A percentile compares a stretch with the other conserved stretches of the same genome.
These are phyloP conservation scores for Meghimatium bilineatum DNA, from an alignment of 2,888 invertebrate genomes.

Conservation along the genomic window DNA sequence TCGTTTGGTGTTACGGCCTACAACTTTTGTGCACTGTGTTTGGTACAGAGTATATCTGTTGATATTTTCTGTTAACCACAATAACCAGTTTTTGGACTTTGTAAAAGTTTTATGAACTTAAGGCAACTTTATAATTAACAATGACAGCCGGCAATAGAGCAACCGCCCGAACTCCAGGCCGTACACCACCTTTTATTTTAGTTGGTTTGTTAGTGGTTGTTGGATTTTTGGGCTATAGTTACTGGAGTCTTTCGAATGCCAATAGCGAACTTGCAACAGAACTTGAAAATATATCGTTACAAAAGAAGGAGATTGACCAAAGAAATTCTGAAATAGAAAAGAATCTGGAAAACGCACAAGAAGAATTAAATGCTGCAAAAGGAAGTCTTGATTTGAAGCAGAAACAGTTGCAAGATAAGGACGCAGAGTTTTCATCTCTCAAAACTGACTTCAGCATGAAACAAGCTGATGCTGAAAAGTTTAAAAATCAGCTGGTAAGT, in stretches of 20 bases:
- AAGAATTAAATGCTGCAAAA: background rate
- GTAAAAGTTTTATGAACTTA: background rate
- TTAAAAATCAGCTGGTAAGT: constrained; percentile 17
- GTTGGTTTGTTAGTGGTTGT: constrained; percentile 8
- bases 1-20: background rate
- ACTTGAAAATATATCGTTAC: background rate
- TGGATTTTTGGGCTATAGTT: constrained; percentile 16
- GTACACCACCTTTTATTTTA: constrained; percentile 34
- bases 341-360: constrained; percentile 1
- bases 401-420: constrained; percentile 21
- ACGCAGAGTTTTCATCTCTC: background rate
- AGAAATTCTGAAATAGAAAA: constrained; percentile 16
- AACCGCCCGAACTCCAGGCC: constrained; percentile 9
- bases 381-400: background rate
- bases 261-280: background rate
- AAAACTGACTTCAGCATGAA: constrained; percentile 12
- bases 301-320: constrained; percentile 7
- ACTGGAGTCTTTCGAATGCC: constrained; percentile 17
- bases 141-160: constrained; percentile 20
- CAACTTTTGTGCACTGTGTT: background rate
- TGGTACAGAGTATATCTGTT: no score
- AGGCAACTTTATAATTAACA: background rate
- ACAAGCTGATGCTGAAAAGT: constrained; percentile 24
- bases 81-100: background rate
- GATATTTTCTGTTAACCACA: background rate